Base-by-base conservation (phyloP, 2,888 invertebrate genomes). In the Flexamia atlantica region DNA sequence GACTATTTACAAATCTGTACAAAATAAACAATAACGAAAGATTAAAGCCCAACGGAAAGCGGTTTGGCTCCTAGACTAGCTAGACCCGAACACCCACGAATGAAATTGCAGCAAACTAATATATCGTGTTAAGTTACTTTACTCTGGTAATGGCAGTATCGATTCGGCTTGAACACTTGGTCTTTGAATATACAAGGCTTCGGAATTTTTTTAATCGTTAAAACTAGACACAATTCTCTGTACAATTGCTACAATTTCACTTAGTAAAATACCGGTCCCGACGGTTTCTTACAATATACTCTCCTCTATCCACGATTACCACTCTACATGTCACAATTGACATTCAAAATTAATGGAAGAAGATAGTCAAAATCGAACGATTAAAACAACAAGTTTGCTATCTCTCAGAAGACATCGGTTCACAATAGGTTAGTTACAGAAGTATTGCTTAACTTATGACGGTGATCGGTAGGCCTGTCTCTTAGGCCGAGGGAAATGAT, bases 61-160 rank as follows among this genome's bases (percentile, higher is more conserved):
- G 23, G 28, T 76, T 76, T 46, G 76, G 76, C 46, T 76, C 25
- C 76, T 76, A 50, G 76, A 76, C 76, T 76, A 76, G 76, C 76
- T 76, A 50, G 46, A 76, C 28, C 76, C 76, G 28, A 28, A 76
- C 76, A 36, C 4, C 70, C 5, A 4, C 20, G 7, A 23, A 76
- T 76, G 76, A 76, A 76, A 76, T 46, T 76, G 76, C 30, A 50
- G 76, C 76, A 76, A 46, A 36, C 76, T 76, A 28, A 68, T 30
- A 40, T 3, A 23, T 40, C 23, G 25, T 30, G 30, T 68, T 36
- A 20, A 7, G 25, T 25, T 28, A 28, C 14, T 70, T 70, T 70
- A 40, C 42, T 76, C n/a, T 10, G 40, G 40, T 46, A 76, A 76
- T 76, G 76, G 76, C 76, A 76, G 76, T 76, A 76, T 76, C 28